These are phyloP conservation scores for Erpetoichthys calabaricus DNA, from an alignment of 2,797 vertebrate genomes.

Conservation along the genomic window DNA sequence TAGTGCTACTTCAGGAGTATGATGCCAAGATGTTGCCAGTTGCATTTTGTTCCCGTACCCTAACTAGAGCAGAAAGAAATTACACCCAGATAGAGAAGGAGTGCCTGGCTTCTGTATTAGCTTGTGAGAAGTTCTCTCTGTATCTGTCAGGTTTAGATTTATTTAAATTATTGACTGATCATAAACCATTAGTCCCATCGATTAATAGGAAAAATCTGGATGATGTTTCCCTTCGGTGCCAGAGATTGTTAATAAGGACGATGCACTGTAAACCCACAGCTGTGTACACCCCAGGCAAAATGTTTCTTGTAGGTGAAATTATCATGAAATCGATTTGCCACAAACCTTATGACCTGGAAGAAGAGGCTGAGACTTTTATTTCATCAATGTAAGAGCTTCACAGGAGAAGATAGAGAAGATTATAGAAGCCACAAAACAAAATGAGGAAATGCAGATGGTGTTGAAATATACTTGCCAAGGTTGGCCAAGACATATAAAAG, in stretches of 20 bases:
- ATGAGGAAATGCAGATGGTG: too few relatives aligned
- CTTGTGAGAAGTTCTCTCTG: constrained; percentile 22
- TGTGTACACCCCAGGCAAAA: constrained; percentile 21
- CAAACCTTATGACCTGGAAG: too few relatives aligned
- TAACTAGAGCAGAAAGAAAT: constrained; percentile 10
- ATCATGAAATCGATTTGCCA: neutral
- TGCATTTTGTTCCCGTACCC: neutral
- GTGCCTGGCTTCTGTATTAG: constrained; percentile 18
- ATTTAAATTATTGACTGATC: constrained; percentile 25
- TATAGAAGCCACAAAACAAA: too few relatives aligned
- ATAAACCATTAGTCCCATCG: constrained; percentile 27
- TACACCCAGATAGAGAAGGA: constrained; percentile 13
- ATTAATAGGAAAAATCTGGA: constrained; percentile 25
- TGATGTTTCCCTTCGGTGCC: constrained; percentile 22
- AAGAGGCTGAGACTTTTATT: too few relatives aligned
- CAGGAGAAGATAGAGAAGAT: too few relatives aligned
- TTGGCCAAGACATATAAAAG: too few relatives aligned
- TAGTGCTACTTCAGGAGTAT: neutral
- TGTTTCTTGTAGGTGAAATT: constrained; percentile 8
- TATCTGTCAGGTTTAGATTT: constrained; percentile 19
- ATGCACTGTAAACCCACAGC: constrained; percentile 22
- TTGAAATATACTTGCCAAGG: too few relatives aligned
- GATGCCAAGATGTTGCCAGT: neutral
- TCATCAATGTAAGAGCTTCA: too few relatives aligned
- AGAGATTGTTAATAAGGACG: constrained; percentile 22